Base-by-base conservation (phyloP, 2,888 invertebrate genomes). In the Physocephala rufipes region DNA sequence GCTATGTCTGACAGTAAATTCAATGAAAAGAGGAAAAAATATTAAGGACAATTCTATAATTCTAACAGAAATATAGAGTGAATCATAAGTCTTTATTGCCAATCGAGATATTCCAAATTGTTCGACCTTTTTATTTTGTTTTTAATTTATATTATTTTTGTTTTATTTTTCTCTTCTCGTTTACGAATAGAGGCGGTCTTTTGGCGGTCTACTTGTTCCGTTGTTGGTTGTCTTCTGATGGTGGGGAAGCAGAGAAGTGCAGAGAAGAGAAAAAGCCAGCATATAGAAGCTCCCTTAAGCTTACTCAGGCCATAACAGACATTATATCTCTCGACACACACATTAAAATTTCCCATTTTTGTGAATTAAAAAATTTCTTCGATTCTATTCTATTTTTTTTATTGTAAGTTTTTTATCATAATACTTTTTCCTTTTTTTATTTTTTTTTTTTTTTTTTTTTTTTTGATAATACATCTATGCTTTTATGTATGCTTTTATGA, bases 181-280 rank as follows among this genome's bases (percentile, higher is more conserved):
- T 21, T n/a, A n/a, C 24, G 28, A 58, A 58, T 36, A 53, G 43
- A 62, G 62, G 62, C 62, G 61, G 61, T 19, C 24, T 62, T 43
- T 45, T 9, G 62, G n/a, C n/a, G n/a, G 21, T 24, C 19, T 62
- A 36, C 21, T 62, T 43, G 45, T 7, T 62, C 19, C 12, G 43
- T 21, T n/a, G 43, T 45, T 24, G 53, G 45, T 43, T 45, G 1
- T 43, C 45, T 19, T 36, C 3, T 43, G 1, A 13, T 62, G 15
- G 3, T 43, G 51, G n/a, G n/a, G n/a, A n/a, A 19, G n/a, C 21
- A 21, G 51, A 51, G 5, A 4, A 36, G 36, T 36, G 36, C 36
- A 36, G 36, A 36, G 36, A 4, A 36, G 36, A 36, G 36, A 4
- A 36, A 9, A 36, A 36, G 5, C 5, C 5, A 36, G 36, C 36